Conservation (phyloP, 2,113 vertebrate genomes). For the Hydrochoerus hydrochaeris region DNA sequence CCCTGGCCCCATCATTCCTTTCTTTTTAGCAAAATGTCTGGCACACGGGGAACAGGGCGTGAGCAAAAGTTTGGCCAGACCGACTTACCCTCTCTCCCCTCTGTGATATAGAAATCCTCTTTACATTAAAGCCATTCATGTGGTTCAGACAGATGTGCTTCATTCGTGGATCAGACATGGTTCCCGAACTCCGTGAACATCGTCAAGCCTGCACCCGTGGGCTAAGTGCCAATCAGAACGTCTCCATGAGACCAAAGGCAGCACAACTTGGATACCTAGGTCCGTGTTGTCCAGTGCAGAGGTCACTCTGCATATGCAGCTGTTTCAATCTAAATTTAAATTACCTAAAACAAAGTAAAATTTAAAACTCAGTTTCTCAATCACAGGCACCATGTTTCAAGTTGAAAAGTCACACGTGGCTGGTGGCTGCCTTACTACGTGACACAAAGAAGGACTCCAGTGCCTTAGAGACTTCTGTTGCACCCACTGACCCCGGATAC, state of each 20-base stretch:
- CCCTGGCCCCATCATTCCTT: fast-evolving
- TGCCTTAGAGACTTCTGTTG: neutral
- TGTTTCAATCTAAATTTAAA: neutral
- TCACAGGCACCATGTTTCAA: neutral
- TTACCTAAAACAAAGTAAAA: neutral
- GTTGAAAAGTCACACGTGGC: neutral
- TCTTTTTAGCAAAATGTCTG: too few species aligned
- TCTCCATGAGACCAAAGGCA: neutral
- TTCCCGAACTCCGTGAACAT: neutral
- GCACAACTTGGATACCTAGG: neutral
- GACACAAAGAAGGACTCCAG: neutral
- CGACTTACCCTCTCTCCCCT: neutral
- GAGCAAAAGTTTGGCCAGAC: too few species aligned
- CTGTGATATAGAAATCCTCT: neutral
- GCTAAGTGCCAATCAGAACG: neutral
- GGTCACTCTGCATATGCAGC: neutral
- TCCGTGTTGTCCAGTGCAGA: fast-evolving
- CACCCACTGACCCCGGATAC: neutral
- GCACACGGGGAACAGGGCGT: fast-evolving
- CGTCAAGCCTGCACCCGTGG: neutral
- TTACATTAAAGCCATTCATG: neutral
- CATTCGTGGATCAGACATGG: neutral
- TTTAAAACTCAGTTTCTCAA: neutral
- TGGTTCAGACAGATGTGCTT: neutral
- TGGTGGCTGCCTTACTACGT: fast-evolving